A percentile compares a stretch with the other conserved stretches of the same genome.
Evolutionary conservation across 2,113 vertebrate genomes (phyloP).

Genomic region (Cynopterus brachyotis): DNA sequence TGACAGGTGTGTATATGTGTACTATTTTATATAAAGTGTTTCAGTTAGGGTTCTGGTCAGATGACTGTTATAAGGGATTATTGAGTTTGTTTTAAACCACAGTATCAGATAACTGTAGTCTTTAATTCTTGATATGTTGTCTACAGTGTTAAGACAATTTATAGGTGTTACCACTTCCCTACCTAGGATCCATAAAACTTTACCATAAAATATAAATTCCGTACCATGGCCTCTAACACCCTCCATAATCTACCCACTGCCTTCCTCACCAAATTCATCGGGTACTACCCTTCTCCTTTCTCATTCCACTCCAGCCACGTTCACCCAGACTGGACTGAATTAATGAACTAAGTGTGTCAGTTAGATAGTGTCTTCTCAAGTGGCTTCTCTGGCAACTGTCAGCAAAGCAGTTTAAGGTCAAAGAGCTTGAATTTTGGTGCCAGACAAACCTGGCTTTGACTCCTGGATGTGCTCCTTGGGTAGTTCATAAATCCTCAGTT

Average conservation of each 20-base stretch:
- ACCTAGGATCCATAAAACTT: background rate
- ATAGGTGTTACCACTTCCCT: background rate
- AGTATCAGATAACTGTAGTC: background rate
- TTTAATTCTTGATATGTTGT: background rate
- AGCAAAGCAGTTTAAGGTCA: background rate
- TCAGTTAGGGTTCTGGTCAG: background rate
- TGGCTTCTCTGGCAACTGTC: background rate
- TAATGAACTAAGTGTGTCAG: background rate
- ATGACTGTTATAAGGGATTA: background rate
- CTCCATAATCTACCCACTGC: background rate
- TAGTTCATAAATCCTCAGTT: background rate
- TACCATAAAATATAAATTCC: background rate
- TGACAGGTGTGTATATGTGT: background rate
- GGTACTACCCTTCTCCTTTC: background rate
- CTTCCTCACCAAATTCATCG: background rate
- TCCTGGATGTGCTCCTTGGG: background rate
- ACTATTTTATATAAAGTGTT: background rate
- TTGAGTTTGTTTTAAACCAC: background rate
- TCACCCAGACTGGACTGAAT: background rate
- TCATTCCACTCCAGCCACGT: background rate
- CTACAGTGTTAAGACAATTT: background rate
- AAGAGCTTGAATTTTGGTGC: background rate
- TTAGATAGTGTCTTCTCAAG: background rate
- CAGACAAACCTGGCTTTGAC: background rate
- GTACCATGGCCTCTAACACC: background rate